Base-by-base conservation (phyloP, 2,113 vertebrate genomes). In the Gymnarchus niloticus region DNA sequence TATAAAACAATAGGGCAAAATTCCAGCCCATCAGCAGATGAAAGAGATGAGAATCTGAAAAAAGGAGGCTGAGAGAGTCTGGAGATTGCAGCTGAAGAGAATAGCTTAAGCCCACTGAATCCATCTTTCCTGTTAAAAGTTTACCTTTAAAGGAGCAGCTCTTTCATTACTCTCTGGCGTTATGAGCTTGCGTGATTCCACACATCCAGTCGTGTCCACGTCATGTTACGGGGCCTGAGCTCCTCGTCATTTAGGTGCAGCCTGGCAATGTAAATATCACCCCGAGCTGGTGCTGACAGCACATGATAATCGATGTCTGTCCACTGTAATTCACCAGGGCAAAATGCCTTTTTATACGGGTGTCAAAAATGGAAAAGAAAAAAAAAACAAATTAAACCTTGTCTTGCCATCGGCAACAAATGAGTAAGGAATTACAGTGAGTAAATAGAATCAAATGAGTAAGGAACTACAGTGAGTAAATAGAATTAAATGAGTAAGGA, bases 1-100 rank as follows among this genome's bases (percentile, higher is more conserved):
- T 73, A 88, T 85, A 83, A 85, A 86, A 85, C 84, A 86, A 84
- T 85, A 57, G 54, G 73, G 33, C 83, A 86, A 88, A 87, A 28
- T 84, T 41, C 65, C 51, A 37, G 52, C 44, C 56, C 7, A 23
- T 78, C 61, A 12, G 19, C 83, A 82, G 56, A 85, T 85, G 83
- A 77, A 86, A 54, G 21, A 46, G 19, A 76, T 59, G 73, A 46
- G 65, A 85, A 37, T 6, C 77, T 59, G 19, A 37, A 84, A 78
- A 83, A 37, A 87, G 44, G 41, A 83, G 46, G 59, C 41, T 14
- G 41, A n/a, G 57, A 56, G 46, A 83, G 78, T 41, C 81, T 77
- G 41, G 76, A 56, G 82, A 89, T 49, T 33, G 33, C 44, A 56
- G 25, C 51, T n/a, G 23, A n/a, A n/a, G n/a, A 41, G 41, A 56